These are phyloP conservation scores for Montipora cactus DNA, from an alignment of 64 coral and sea anemone genomes.

Conservation along the genomic window DNA sequence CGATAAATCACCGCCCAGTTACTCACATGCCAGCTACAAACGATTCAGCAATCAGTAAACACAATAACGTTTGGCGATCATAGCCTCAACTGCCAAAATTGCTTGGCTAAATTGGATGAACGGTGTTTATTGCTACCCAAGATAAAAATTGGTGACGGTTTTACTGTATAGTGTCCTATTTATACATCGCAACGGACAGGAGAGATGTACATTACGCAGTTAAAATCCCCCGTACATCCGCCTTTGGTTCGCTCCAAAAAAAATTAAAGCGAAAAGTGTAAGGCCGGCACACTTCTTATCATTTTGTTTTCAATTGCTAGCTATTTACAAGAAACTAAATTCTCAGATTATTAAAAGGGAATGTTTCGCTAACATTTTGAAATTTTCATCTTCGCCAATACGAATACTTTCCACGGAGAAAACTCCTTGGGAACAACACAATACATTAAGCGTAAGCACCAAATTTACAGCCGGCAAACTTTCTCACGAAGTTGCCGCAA, in stretches of 20 bases:
- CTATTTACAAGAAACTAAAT: conserved; percentile 23
- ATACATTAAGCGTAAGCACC: neutral
- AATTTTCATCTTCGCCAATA: neutral
- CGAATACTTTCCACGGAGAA: neutral
- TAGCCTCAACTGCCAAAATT: neutral
- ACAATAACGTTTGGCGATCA: neutral
- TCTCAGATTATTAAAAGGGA: neutral
- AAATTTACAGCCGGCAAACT: conserved; percentile 25
- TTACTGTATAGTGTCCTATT: neutral
- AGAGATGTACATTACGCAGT: neutral
- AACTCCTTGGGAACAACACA: neutral
- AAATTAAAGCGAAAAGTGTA: neutral
- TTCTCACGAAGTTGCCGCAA: neutral
- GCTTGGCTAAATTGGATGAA: neutral
- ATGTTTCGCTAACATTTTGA: neutral
- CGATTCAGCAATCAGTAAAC: neutral
- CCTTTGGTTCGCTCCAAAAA: neutral
- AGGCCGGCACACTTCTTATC: neutral
- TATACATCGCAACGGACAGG: no score
- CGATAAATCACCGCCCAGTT: conserved; percentile 7
- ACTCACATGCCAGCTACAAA: neutral
- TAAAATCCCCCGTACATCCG: neutral
- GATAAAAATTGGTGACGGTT: conserved; percentile 35
- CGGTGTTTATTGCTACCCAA: neutral
- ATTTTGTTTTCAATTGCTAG: neutral